Evolutionary conservation across 2,888 invertebrate genomes (phyloP).

Genomic region (Pterostichus niger): DNA sequence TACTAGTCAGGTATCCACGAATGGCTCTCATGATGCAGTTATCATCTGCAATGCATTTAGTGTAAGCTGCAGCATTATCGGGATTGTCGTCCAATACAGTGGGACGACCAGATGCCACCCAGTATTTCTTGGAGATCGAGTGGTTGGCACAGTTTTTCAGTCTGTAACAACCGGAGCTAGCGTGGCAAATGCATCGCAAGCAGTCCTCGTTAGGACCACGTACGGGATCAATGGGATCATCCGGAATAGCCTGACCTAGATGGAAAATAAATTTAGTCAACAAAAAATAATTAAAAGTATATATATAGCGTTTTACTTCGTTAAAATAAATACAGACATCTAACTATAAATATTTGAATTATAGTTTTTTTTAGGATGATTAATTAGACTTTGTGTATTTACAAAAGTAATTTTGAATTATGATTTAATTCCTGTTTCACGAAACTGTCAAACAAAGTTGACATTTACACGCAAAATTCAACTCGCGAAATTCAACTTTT

Average conservation of each 20-base stretch:
- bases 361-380: too few relatives aligned
- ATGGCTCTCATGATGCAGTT: conserved; percentile 53
- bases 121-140: conserved; percentile 54
- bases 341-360: too few relatives aligned
- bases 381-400: too few relatives aligned
- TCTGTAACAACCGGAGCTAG: conserved; percentile 39
- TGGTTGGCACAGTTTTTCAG: conserved; percentile 56
- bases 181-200: conserved; percentile 59
- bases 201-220: conserved; percentile 46
- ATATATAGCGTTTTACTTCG: too few relatives aligned
- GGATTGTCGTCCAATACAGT: conserved; percentile 25
- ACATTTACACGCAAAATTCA: too few relatives aligned
- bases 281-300: too few relatives aligned
- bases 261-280: too few relatives aligned
- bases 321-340: too few relatives aligned
- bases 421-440: too few relatives aligned
- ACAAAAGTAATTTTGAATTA: too few relatives aligned
- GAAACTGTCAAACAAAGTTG: too few relatives aligned
- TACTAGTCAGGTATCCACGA: conserved; percentile 46
- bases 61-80: conserved; percentile 12
- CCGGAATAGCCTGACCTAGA: background rate
- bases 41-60: conserved; percentile 52
- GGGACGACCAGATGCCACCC: conserved; percentile 24
- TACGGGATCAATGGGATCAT: conserved; percentile 8
- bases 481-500: too few relatives aligned